Evolutionary conservation across 37 sponge, comb jelly and placozoan species (phyloP).

Genomic region (Haliclona indistincta): DNA sequence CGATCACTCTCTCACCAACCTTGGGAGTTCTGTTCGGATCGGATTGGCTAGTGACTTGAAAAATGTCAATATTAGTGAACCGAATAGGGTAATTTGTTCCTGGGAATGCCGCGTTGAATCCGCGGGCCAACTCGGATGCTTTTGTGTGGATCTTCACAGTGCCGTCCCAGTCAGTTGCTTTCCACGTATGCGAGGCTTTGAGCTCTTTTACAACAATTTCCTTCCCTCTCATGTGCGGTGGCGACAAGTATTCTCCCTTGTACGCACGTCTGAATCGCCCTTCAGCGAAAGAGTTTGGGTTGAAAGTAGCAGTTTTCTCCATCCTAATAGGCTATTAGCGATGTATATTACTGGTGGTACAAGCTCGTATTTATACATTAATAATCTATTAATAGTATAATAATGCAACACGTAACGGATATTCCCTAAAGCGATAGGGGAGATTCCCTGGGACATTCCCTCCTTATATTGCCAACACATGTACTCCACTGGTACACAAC

Average conservation of each 20-base stretch:
- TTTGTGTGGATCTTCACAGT: slow-evolving; percentile 20
- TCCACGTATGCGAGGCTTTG: slow-evolving; percentile 34
- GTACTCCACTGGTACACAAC: too few relatives aligned
- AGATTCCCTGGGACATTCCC: too few relatives aligned
- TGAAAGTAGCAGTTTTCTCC: too few relatives aligned
- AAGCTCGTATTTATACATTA: too few relatives aligned
- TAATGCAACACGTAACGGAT: too few relatives aligned
- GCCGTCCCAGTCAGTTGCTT: slow-evolving; percentile 29
- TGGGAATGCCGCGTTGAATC: slow-evolving; percentile 8
- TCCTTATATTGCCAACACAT: too few relatives aligned
- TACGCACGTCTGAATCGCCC: slow-evolving; percentile 45
- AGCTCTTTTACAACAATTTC: slow-evolving; percentile 44
- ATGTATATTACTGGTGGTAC: too few relatives aligned
- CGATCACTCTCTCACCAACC: slow-evolving; percentile 28
- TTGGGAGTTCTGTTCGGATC: slow-evolving; percentile 1
- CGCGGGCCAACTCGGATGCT: slow-evolving; percentile 27
- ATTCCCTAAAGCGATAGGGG: too few relatives aligned
- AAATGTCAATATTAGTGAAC: slow-evolving; percentile 23
- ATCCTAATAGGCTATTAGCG: too few relatives aligned
- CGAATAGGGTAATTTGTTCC: slow-evolving; percentile 7
- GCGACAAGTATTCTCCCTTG: slow-evolving; percentile 31
- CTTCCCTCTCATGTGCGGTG: slow-evolving; percentile 25
- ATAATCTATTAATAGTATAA: too few relatives aligned
- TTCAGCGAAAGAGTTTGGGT: slow-evolving; percentile 41
- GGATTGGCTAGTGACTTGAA: neutral